A percentile compares a stretch with the other conserved stretches of the same genome.
Evolutionary conservation across 2,888 invertebrate genomes (phyloP).

Genomic region (Patella ulyssiponensis): DNA sequence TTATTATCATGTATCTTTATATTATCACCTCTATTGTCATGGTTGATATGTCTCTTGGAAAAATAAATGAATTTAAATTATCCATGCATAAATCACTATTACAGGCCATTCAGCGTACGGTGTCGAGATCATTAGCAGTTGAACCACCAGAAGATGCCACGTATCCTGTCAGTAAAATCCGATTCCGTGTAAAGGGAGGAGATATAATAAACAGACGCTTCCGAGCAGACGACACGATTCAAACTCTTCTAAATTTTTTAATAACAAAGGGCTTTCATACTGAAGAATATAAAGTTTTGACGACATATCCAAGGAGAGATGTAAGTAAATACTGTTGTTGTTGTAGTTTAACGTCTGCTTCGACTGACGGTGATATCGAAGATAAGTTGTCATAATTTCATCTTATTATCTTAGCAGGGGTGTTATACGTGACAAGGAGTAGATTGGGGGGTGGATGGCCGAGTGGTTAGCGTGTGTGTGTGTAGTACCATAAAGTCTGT

Average conservation of each 20-base stretch:
- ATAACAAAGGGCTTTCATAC: conserved; percentile 90
- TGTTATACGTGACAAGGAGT: too few species aligned
- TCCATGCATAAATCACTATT: neutral
- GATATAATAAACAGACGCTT: conserved; percentile 86
- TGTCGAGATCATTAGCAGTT: conserved; percentile 70
- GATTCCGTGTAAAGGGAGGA: conserved; percentile 87
- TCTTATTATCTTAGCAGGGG: neutral
- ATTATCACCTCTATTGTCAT: too few species aligned
- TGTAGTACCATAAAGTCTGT: too few species aligned
- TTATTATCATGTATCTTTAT: too few species aligned
- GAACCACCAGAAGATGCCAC: conserved; percentile 70
- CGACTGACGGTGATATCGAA: too few species aligned
- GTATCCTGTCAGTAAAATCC: conserved; percentile 73
- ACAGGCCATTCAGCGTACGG: conserved; percentile 70
- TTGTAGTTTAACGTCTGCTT: too few species aligned
- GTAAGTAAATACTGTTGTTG: conserved; percentile 77
- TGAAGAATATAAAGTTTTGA: conserved; percentile 90
- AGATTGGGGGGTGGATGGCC: too few species aligned
- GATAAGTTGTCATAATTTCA: too few species aligned
- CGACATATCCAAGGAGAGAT: conserved; percentile 95
- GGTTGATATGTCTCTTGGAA: too few species aligned
- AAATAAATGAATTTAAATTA: too few species aligned
- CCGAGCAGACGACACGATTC: conserved; percentile 74
- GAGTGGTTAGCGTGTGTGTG: too few species aligned
- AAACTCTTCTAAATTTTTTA: conserved; percentile 88